Evolutionary conservation across 2,888 invertebrate species (phyloP), one percentile per base, ranked within the genome.

Genomic region (Sarcophaga subvicina): DNA sequence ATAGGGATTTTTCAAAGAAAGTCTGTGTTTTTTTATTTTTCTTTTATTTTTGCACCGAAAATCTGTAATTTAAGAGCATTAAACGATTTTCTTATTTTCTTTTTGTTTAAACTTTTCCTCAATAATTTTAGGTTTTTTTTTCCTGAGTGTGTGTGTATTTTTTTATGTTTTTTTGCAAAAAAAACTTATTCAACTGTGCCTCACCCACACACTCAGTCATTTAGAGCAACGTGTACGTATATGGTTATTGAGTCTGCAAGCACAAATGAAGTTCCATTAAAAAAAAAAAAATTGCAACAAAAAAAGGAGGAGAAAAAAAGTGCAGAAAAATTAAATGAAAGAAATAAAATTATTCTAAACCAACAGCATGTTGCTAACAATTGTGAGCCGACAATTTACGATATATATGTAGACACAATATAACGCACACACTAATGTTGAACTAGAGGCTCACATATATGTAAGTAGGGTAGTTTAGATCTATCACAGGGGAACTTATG

Each of bases 311-410:
- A 49, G 12, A 12, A 14, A 54, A 54, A 54, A 54, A 64, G 71
- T 66, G 71, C 59, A 82, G 37, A 67, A 67, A 67, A 54, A 54
- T 17, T 54, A 54, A 14, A 54, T 54, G 12, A 54, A 54, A 54
- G n/a, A 78, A 80, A 73, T 47, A 54, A 73, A 79, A 79, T 73
- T 79, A 73, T 79, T 78, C 25, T 63, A 75, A 62, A 62, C 54
- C 72, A 79, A 59, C 83, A 83, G 73, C 78, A 78, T 78, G 73
- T 69, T 77, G 54, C 72, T 69, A 77, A 60, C 85, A 78, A 70
- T 79, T 82, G 78, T 49, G 47, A 75, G 67, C 75, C 69, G 60
- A 70, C 70, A 81, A 67, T 81, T 73, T 78, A 63, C 73, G 47
- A 73, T n/a, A 54, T 45, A 27, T 54, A 22, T 22, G 22, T 22